Evolutionary conservation across 2,888 invertebrate species (phyloP).

Genomic region (Aleiodes alternator): DNA sequence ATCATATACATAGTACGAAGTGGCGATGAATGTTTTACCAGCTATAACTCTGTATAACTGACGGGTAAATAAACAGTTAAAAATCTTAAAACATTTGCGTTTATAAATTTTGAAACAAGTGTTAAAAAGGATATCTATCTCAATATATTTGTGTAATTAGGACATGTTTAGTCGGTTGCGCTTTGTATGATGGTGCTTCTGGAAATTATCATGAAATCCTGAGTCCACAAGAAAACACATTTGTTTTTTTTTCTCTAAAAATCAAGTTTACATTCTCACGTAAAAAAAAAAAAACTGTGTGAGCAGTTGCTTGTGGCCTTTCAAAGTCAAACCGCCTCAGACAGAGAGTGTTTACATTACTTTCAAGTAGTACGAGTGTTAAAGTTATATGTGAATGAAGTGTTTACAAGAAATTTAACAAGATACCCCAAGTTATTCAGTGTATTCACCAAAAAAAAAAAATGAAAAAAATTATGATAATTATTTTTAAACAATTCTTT

Average conservation of each 20-base stretch:
- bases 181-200: slow-evolving; percentile 1
- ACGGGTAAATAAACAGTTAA: slow-evolving; percentile 64
- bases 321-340: slow-evolving; percentile 23
- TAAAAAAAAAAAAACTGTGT: neutral
- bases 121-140: slow-evolving; percentile 23
- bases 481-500: neutral
- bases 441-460: slow-evolving; percentile 1
- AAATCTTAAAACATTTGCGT: too few relatives aligned
- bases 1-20: slow-evolving; percentile 53
- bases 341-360: slow-evolving; percentile 14
- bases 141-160: slow-evolving; percentile 29
- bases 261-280: slow-evolving; percentile 52
- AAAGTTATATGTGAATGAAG: slow-evolving; percentile 26
- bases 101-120: slow-evolving; percentile 25
- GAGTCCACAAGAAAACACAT: slow-evolving; percentile 1
- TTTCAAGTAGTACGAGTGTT: neutral
- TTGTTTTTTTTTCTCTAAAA: neutral
- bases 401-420: slow-evolving; percentile 14
- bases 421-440: neutral
- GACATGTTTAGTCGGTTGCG: slow-evolving; percentile 9
- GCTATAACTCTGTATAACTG: slow-evolving; percentile 59
- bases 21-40: slow-evolving; percentile 64
- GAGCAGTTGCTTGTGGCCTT: too few relatives aligned
- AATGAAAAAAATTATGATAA: slow-evolving; percentile 10
- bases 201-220: slow-evolving; percentile 19